Evolutionary conservation across 2,888 invertebrate species (phyloP), one percentile per base, ranked within the genome.

Genomic region (Lordiphosa fenestrarum): DNA sequence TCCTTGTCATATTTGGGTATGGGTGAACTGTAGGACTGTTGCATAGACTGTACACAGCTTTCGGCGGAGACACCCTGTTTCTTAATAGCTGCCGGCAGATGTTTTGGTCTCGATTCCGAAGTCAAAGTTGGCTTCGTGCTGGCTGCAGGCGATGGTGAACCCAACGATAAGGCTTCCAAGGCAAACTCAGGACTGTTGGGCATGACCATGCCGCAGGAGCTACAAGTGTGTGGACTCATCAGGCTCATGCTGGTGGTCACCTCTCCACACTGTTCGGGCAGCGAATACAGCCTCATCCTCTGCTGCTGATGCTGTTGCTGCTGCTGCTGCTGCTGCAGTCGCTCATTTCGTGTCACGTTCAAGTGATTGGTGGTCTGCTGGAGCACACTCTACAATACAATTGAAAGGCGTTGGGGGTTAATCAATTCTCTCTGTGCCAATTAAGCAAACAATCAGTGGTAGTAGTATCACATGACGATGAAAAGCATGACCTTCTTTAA

Each of bases 31-130:
- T 90, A 90, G n/a, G 91, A 90, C 62, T 90, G 90, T 60, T 91
- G 91, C 71, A 90, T 90, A 6, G 90, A 89, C 33, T 84, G 83
- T 69, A 92, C 92, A 53, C 93, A 92, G 70, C 94, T 94, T 89
- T 94, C 94, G n/a, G 94, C 94, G 0, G 94, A 94, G 30, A 94
- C 94, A 21, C 94, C 94, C 86, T 94, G 94, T 81, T 94, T 94
- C 89, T 94, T 88, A 61, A 88, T 87, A 61, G 87, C 88, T 56
- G 84, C 77, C 47, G 73, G 53, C 40, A 74, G 51, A 0, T 65
- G 46, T 40, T 70, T 60, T n/a, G 66, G 60, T 5, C 57, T 64
- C 46, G 50, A 15, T 6, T 19, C 3, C 13, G 46, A 40, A 2
- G n/a, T 44, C 7, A 36, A 5, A 4, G 44, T 12, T 3, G 49